A percentile compares a stretch with the other conserved stretches of the same genome.
These are phyloP conservation scores for Chydorus sphaericus DNA, from an alignment of 2,888 invertebrate genomes.

Conservation along the genomic window DNA sequence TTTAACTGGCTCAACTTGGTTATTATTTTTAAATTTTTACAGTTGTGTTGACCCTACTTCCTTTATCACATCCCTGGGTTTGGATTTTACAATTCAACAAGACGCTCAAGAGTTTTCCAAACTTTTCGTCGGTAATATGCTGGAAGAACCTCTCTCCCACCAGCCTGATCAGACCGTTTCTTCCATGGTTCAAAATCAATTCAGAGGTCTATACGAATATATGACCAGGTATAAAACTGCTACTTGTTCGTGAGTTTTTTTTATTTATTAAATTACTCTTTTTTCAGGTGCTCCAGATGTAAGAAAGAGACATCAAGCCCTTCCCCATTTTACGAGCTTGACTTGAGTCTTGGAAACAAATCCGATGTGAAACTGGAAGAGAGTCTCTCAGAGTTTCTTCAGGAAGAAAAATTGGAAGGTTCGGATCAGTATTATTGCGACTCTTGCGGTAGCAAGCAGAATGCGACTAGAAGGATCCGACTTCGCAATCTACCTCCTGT, in stretches of 20 bases:
- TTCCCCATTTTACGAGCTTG: conserved; percentile 43
- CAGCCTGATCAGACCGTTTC: conserved; percentile 25
- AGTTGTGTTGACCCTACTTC: conserved; percentile 39
- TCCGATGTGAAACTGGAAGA: conserved; percentile 35
- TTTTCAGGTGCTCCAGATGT: conserved; percentile 37
- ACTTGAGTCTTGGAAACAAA: conserved; percentile 36
- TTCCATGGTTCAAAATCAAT: conserved; percentile 32
- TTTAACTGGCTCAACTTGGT: background rate
- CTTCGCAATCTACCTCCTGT: conserved; percentile 40
- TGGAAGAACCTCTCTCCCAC: conserved; percentile 36
- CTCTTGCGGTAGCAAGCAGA: conserved; percentile 38
- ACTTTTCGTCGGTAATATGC: conserved; percentile 39
- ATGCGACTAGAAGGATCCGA: conserved; percentile 40
- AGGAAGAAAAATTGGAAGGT: conserved; percentile 42
- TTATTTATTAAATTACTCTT: conserved; percentile 13
- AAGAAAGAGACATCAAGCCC: conserved; percentile 35
- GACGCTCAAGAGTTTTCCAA: conserved; percentile 51
- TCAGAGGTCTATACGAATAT: conserved; percentile 35
- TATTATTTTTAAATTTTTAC: background rate
- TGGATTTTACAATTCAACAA: conserved; percentile 43
- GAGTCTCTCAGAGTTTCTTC: conserved; percentile 39
- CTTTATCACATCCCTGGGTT: conserved; percentile 38
- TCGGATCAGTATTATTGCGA: conserved; percentile 43
- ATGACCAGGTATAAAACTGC: conserved; percentile 29
- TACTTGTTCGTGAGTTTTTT: background rate